These are phyloP conservation scores for Trichosurus vulpecula DNA, from an alignment of 2,797 vertebrate species.

Conservation along the genomic window DNA sequence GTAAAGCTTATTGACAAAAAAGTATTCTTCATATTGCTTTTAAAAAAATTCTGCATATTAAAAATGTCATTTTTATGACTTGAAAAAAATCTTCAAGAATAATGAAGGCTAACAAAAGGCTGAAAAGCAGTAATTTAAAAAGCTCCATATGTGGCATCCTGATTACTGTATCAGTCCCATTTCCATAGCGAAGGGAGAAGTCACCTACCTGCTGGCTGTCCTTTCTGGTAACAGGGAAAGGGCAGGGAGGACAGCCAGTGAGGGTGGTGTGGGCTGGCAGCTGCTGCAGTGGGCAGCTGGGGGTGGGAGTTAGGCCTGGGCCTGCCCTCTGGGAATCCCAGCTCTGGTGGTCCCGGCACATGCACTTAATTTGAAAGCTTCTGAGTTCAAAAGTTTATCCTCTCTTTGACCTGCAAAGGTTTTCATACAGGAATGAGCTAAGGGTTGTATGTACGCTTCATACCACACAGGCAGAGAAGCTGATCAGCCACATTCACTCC, in stretches of 20 bases:
- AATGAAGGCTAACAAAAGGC: constrained; percentile 87
- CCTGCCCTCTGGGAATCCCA: constrained; percentile 73
- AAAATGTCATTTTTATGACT: constrained; percentile 87
- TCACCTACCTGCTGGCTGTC: constrained; percentile 72
- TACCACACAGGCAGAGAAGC: constrained; percentile 70
- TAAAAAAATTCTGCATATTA: constrained; percentile 84
- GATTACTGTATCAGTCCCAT: constrained; percentile 83
- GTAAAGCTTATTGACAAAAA: constrained; percentile 87
- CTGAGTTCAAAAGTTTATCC: constrained; percentile 81
- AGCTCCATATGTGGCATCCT: constrained; percentile 83
- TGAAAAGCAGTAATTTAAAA: constrained; percentile 83
- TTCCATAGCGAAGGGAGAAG: constrained; percentile 76
- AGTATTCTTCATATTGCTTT: constrained; percentile 82
- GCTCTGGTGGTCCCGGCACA: constrained; percentile 74
- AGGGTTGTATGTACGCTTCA: constrained; percentile 33
- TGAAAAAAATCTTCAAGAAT: constrained; percentile 81
- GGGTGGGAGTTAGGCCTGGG: constrained; percentile 65
- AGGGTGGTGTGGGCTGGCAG: constrained; percentile 49
- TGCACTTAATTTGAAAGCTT: constrained; percentile 77
- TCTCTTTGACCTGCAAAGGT: constrained; percentile 79
- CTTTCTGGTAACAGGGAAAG: constrained; percentile 73
- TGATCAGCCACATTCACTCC: constrained; percentile 15
- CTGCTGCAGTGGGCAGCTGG: constrained; percentile 60
- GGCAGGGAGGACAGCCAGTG: constrained; percentile 48
- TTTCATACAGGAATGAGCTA: constrained; percentile 63